These are phyloP conservation scores for Catagonus wagneri DNA, from an alignment of 2,113 vertebrate species.

Conservation along the genomic window DNA sequence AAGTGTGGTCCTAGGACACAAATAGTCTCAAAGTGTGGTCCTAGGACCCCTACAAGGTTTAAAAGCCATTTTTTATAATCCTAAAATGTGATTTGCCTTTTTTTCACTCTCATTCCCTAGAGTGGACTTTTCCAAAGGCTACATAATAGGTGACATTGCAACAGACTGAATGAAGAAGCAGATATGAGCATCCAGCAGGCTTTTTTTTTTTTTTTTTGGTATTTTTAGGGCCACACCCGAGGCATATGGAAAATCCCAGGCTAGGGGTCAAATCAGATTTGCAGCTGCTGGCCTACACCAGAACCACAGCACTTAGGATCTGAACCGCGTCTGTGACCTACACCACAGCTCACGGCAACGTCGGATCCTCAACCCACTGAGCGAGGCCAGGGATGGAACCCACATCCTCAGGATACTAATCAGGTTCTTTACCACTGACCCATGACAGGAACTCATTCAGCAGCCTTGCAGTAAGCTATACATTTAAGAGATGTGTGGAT, in stretches of 20 bases:
- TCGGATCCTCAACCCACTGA: too few species aligned
- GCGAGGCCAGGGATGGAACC: too few species aligned
- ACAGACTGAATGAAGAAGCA: neutral
- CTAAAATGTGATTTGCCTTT: neutral
- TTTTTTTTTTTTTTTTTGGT: too few species aligned
- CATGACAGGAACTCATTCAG: neutral
- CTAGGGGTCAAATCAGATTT: too few species aligned
- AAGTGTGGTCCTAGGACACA: slow-evolving; percentile 42
- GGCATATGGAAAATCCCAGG: too few species aligned
- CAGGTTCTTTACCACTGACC: too few species aligned
- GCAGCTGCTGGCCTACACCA: too few species aligned
- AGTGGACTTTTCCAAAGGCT: slow-evolving; percentile 26
- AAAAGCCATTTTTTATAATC: neutral
- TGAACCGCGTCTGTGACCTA: too few species aligned
- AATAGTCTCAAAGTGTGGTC: slow-evolving; percentile 59
- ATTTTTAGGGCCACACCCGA: too few species aligned
- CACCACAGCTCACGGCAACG: too few species aligned
- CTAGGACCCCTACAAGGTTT: neutral
- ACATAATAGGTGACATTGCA: neutral
- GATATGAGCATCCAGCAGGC: neutral
- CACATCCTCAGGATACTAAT: too few species aligned
- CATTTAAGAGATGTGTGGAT: neutral
- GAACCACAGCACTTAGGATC: too few species aligned
- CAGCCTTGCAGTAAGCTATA: neutral
- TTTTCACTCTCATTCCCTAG: slow-evolving; percentile 20